Base-by-base conservation (phyloP, 2,113 vertebrate species). In the Octodon degus region DNA sequence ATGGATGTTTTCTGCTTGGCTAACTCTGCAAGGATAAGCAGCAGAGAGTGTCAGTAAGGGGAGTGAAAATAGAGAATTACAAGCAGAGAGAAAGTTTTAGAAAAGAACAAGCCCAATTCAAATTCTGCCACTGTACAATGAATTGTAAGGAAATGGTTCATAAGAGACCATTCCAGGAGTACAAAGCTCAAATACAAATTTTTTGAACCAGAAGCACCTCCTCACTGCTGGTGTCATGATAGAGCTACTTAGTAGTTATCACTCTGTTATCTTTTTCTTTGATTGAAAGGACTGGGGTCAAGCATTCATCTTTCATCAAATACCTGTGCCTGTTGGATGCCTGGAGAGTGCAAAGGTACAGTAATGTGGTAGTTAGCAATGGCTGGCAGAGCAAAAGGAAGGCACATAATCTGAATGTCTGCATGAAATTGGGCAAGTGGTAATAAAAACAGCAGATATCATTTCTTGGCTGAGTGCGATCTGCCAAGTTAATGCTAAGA, bases 251-350 rank as follows among this genome's bases (percentile, higher is more conserved):
- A 11, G 13, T 32, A 60, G 60, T 58, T 94, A 74, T 91, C 82
- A n/a, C 37, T 40, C 5, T 37, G 77, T 25, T 53, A 58, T 24
- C 14, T 63, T 89, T 92, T 86, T 89, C 86, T 94, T 67, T 63
- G 79, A 40, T 91, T 70, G 47, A 93, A 96, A 93, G 72, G 50
- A 34, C 60, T 90, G 65, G 91, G 91, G 65, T 77, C 82, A 72
- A n/a, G 6, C 53, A 11, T 50, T 92, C 68, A 37, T 74, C 67
- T 93, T 77, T 79, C 72, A 63, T 90, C 68, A 82, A 89, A 74
- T 72, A 34, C 37, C 37, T 2, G 40, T 68, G 50, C 47, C 79
- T 32, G 0, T 37, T n/a, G 47, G 82, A 40, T 40, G 7, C 5
- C 19, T 8, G 20, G 25, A 10, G 8, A 7, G 55, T 63, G 43